Percentiles rank a stretch among this genome's conserved stretches.
Conservation (phyloP, 2,113 vertebrate genomes). For the Paracanthobrama guichenoti region DNA sequence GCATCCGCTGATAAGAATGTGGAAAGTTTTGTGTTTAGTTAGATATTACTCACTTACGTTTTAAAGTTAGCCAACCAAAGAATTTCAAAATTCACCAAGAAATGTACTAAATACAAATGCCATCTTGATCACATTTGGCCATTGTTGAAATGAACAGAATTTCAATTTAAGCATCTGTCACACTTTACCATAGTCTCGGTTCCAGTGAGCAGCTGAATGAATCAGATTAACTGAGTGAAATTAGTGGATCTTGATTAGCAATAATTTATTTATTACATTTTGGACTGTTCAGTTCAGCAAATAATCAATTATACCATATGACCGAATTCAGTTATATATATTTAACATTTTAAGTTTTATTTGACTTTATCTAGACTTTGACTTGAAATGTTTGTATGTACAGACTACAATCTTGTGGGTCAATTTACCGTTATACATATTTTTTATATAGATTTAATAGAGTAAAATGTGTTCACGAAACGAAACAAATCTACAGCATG, state of each 20-base stretch:
- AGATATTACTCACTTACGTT: conserved; percentile 4
- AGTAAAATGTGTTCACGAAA: background rate
- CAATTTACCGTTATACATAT: background rate
- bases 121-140: background rate
- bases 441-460: background rate
- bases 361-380: background rate
- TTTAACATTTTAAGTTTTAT: too few relatives aligned
- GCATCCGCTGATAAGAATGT: background rate
- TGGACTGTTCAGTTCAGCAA: background rate
- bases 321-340: too few relatives aligned
- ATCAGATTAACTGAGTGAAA: background rate
- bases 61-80: background rate
- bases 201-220: background rate
- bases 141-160: background rate
- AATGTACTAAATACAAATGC: background rate
- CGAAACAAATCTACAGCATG: background rate
- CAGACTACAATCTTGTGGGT: background rate
- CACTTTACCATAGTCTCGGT: background rate
- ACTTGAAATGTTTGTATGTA: background rate
- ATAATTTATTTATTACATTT: background rate
- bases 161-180: background rate
- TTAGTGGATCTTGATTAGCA: background rate
- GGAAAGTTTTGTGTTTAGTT: background rate
- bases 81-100: background rate
- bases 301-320: too few relatives aligned